These are phyloP conservation scores for Penelope pileata DNA, from an alignment of 2,113 vertebrate species.

Conservation along the genomic window DNA sequence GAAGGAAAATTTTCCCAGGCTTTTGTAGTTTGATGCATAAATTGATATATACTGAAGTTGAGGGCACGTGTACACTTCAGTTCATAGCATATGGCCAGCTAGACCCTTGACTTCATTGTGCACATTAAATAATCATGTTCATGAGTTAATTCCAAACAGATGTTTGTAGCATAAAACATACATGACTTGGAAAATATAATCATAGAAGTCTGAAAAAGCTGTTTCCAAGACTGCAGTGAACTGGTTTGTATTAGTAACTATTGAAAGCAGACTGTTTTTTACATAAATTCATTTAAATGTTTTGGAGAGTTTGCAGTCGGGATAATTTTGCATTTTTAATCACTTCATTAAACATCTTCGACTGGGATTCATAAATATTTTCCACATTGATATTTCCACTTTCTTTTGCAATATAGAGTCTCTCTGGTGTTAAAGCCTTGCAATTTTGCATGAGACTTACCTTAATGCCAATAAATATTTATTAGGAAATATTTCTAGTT, in stretches of 20 bases:
- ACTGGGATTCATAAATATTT: neutral
- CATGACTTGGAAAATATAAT: neutral
- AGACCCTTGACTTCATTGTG: neutral
- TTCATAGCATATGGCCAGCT: neutral
- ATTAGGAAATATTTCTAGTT: neutral
- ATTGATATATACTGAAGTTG: neutral
- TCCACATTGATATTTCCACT: neutral
- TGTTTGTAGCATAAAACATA: neutral
- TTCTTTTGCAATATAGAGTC: neutral
- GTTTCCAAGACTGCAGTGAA: neutral
- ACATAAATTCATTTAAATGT: neutral
- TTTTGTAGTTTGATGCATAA: neutral
- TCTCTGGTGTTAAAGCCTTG: neutral
- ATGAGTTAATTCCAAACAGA: constrained; percentile 27
- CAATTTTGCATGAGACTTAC: neutral
- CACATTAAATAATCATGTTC: neutral
- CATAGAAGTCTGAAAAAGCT: neutral
- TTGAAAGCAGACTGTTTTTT: neutral
- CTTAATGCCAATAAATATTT: neutral
- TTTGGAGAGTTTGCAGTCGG: neutral
- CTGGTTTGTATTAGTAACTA: neutral
- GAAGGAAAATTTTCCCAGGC: neutral
- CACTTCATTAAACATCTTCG: neutral
- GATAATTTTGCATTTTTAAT: neutral
- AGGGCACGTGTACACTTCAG: neutral